These are phyloP conservation scores for Muscicapa comitata DNA, from an alignment of 2,797 vertebrate genomes.

Conservation along the genomic window DNA sequence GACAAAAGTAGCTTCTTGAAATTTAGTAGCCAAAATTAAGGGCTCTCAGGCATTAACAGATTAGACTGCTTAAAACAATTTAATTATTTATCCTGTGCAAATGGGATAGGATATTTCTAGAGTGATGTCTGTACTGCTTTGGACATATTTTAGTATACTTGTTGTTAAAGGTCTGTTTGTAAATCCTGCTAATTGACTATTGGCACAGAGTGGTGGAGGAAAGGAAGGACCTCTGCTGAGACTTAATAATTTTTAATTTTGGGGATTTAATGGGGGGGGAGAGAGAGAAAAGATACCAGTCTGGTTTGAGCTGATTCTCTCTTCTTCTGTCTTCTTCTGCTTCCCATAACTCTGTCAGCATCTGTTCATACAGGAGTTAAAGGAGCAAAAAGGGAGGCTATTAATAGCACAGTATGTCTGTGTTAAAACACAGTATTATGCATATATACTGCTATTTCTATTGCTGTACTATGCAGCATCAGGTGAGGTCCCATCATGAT, in stretches of 20 bases:
- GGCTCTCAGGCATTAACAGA: slow-evolving; percentile 31
- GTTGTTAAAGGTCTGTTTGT: neutral
- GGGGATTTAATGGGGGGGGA: neutral
- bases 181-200: neutral
- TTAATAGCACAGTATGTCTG: neutral
- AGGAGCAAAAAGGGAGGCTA: neutral
- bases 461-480: neutral
- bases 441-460: neutral
- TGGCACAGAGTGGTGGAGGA: neutral
- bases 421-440: neutral
- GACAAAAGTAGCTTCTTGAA: slow-evolving; percentile 16
- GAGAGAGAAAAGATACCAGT: neutral
- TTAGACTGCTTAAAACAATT: slow-evolving; percentile 16
- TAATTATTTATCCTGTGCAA: slow-evolving; percentile 34
- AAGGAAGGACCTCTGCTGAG: neutral
- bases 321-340: neutral
- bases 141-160: neutral
- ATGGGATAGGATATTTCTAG: neutral
- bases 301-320: neutral
- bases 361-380: neutral
- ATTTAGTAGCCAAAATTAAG: slow-evolving; percentile 37
- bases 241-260: neutral
- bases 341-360: neutral
- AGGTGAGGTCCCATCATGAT: neutral
- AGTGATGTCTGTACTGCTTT: neutral